Conservation (phyloP, 1,140 invertebrate species). For the Tetragnatha versicolor region DNA sequence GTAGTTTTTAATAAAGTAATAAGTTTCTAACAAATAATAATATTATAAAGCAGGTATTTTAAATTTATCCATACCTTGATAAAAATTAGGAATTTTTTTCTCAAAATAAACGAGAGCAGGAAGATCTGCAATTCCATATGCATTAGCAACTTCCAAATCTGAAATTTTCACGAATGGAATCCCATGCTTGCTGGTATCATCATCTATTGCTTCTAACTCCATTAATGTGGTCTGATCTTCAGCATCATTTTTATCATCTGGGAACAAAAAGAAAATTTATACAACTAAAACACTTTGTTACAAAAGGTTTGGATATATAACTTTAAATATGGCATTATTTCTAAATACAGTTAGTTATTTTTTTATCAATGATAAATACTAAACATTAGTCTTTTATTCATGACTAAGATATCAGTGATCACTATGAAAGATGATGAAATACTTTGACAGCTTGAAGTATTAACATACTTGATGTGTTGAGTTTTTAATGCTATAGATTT, state of each 20-base stretch:
- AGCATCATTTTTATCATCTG: conserved; percentile 80
- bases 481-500: no score
- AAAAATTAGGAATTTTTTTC: conserved; percentile 89
- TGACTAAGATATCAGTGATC: no score
- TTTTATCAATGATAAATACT: conserved; percentile 62
- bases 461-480: no score
- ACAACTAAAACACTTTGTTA: no score
- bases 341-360: conserved; percentile 13
- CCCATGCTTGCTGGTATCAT: conserved; percentile 85
- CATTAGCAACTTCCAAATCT: conserved; percentile 86
- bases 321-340: no score
- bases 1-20: no score
- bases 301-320: no score
- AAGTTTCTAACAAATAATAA: no score
- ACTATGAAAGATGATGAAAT: no score
- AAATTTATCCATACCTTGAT: conserved; percentile 72
- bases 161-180: conserved; percentile 92
- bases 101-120: conserved; percentile 92
- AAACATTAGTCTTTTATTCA: no score
- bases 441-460: no score
- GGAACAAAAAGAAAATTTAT: conserved; percentile 58
- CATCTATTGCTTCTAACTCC: conserved; percentile 92
- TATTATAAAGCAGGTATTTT: no score
- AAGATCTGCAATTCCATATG: conserved; percentile 78
- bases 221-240: conserved; percentile 78